Evolutionary conservation across 2,113 vertebrate species (phyloP).

Genomic region (Nettapus auritus): DNA sequence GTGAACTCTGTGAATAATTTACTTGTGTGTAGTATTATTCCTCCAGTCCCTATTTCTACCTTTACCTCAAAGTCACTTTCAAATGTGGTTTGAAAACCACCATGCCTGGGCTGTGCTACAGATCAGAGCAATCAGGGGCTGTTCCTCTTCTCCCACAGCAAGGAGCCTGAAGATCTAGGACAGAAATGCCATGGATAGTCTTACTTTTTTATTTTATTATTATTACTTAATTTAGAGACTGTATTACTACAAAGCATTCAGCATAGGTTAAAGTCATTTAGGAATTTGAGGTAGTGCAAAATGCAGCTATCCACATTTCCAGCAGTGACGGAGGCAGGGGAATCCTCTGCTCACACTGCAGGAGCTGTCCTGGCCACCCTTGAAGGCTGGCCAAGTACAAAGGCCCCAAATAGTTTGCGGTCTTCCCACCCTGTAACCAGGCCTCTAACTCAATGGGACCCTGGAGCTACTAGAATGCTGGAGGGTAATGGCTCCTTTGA

Average conservation of each 20-base stretch:
- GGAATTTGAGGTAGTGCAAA: neutral
- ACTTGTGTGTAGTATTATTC: neutral
- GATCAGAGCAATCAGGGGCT: neutral
- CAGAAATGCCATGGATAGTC: neutral
- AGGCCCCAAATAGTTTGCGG: neutral
- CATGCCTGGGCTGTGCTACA: neutral
- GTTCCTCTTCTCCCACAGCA: neutral
- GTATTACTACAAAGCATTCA: neutral
- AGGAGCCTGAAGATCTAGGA: neutral
- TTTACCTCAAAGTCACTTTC: neutral
- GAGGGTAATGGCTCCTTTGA: neutral
- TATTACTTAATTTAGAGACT: neutral
- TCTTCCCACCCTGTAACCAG: neutral
- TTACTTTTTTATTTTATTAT: neutral
- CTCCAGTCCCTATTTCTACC: neutral
- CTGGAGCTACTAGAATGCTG: neutral
- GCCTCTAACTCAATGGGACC: neutral
- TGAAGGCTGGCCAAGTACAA: neutral
- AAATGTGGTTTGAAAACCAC: neutral
- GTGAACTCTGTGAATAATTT: neutral
- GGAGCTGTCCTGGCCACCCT: neutral
- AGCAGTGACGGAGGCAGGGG: neutral
- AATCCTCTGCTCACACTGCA: fast-evolving
- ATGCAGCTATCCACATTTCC: neutral
- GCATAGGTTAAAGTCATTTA: neutral